Evolutionary conservation across 2,113 vertebrate species (phyloP).

Genomic region (Alces alces): DNA sequence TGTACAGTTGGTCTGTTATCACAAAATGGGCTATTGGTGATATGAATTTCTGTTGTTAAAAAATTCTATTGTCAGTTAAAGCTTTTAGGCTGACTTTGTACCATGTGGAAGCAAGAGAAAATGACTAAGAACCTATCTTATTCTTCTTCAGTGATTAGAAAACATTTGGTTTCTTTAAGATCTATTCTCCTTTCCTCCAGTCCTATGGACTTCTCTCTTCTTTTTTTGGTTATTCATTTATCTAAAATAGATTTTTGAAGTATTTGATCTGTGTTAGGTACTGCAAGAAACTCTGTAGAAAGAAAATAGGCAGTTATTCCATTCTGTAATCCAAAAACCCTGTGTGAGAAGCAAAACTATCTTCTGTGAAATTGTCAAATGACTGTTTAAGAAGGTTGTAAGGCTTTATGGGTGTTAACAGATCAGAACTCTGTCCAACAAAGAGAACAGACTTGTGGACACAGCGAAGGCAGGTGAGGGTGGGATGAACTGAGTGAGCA

Average conservation of each 20-base stretch:
- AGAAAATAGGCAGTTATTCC: neutral
- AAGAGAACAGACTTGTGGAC: neutral
- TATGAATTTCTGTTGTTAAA: conserved; percentile 12
- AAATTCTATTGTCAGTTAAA: neutral
- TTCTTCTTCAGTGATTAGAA: neutral
- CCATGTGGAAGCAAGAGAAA: neutral
- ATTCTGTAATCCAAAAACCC: neutral
- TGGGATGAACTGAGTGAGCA: neutral
- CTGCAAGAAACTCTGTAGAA: neutral
- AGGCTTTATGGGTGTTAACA: neutral
- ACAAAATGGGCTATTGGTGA: neutral
- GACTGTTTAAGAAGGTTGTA: neutral
- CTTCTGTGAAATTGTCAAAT: neutral
- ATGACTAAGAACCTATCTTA: neutral
- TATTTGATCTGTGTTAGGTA: neutral
- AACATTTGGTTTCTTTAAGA: neutral
- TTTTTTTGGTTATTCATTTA: neutral
- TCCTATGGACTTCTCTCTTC: neutral
- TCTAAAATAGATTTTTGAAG: neutral
- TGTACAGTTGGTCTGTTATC: conserved; percentile 34
- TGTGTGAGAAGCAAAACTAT: neutral
- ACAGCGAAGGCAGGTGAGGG: neutral
- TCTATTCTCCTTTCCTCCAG: neutral
- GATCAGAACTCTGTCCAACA: neutral
- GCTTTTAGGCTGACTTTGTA: neutral